phyloP scores from a whole-genome alignment of 2,797 vertebrate species.

The Sebastes hubbsi region DNA sequence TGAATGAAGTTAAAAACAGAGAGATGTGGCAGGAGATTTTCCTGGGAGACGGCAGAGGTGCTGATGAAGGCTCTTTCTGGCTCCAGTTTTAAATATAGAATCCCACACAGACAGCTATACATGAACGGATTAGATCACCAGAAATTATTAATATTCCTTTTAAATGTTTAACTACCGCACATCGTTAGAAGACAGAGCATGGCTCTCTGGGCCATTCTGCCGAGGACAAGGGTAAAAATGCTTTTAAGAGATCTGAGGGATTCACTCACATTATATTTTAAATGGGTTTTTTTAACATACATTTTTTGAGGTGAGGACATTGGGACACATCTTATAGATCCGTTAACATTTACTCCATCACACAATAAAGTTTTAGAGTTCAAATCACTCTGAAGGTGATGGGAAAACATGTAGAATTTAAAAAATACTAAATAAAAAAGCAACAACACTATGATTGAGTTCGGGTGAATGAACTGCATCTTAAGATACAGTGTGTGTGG shows the following conservation, averaged over 20 bases:
- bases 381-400: background rate
- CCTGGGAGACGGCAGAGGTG: constrained; percentile 13
- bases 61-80: constrained; percentile 35
- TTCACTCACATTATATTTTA: background rate
- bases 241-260: constrained; percentile 13
- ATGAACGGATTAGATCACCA: constrained; percentile 66
- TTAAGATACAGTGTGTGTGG: background rate
- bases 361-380: background rate
- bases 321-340: background rate
- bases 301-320: background rate
- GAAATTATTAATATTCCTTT: constrained; percentile 80
- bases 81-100: constrained; percentile 78
- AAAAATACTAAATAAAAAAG: background rate
- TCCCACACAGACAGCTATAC: constrained; percentile 59
- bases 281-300: fast-evolving
- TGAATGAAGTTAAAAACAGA: background rate
- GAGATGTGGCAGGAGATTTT: background rate
- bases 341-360: background rate
- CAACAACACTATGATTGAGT: background rate
- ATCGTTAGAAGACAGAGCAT: constrained; percentile 47
- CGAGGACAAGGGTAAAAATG: constrained; percentile 17
- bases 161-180: constrained; percentile 76
- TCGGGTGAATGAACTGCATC: background rate
- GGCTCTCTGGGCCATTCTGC: constrained; percentile 36
- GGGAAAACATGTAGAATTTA: background rate